phyloP scores from a whole-genome alignment of 2,888 invertebrate genomes.

The Aproaerema taeniolella region DNA sequence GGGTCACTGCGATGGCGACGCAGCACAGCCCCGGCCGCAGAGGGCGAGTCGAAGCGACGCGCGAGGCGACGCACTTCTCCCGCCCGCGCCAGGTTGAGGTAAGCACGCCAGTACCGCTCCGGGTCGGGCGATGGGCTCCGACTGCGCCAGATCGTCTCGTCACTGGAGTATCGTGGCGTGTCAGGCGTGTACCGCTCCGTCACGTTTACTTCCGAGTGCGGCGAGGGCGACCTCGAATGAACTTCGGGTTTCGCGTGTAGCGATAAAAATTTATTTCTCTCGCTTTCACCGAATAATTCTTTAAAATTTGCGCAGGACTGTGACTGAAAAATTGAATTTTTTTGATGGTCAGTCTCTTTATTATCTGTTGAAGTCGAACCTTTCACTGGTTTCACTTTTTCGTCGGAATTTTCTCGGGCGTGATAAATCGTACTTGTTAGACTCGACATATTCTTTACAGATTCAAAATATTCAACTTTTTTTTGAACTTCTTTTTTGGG shows the following conservation, averaged over 20 bases:
- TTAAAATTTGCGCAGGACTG: conserved; percentile 86
- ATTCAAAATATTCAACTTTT: conserved; percentile 90
- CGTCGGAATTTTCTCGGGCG: conserved; percentile 70
- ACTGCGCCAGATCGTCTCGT: conserved; percentile 82
- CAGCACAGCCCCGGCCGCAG: conserved; percentile 68
- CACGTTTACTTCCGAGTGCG: conserved; percentile 68
- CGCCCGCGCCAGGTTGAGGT: conserved; percentile 83
- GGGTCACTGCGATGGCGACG: conserved; percentile 88
- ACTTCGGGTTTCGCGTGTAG: conserved; percentile 64
- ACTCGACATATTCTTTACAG: conserved; percentile 75
- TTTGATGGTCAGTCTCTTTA: conserved; percentile 35
- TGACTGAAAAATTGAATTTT: conserved; percentile 69
- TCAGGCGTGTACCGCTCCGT: conserved; percentile 67
- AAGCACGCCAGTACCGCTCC: conserved; percentile 82
- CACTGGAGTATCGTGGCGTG: conserved; percentile 77
- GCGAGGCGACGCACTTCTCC: conserved; percentile 89
- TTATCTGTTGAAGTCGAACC: conserved; percentile 16
- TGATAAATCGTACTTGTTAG: conserved; percentile 67
- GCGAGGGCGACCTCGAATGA: conserved; percentile 71
- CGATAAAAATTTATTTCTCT: conserved; percentile 77
- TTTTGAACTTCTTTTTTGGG: conserved; percentile 81
- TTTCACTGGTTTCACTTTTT: conserved; percentile 54
- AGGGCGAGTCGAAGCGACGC: conserved; percentile 85
- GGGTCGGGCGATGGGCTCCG: conserved; percentile 86
- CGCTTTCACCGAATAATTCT: conserved; percentile 88